phyloP scores from a whole-genome alignment of 2,113 vertebrate species.

The Sakesphorus luctuosus region DNA sequence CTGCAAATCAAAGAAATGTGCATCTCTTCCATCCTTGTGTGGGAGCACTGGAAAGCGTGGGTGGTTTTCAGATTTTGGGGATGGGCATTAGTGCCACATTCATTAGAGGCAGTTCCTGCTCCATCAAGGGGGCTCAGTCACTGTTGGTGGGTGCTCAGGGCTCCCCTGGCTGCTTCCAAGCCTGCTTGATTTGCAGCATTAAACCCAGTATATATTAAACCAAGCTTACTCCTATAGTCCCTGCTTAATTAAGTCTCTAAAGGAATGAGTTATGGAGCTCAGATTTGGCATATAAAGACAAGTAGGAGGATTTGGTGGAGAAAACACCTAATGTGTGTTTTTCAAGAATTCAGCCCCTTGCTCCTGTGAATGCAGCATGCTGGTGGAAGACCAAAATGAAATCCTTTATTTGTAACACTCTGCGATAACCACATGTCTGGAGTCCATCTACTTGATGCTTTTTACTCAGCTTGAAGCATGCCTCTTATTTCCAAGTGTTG shows the following conservation, averaged over 20 bases:
- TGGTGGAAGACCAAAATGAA: neutral
- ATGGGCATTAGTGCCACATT: neutral
- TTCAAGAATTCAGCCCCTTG: neutral
- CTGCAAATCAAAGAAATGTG: neutral
- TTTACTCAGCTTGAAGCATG: conserved; percentile 67
- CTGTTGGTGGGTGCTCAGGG: neutral
- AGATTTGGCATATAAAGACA: neutral
- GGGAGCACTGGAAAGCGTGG: neutral
- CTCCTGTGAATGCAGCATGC: neutral
- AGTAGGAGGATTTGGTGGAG: neutral
- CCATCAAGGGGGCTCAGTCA: accelerated
- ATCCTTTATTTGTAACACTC: neutral
- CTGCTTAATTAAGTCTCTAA: neutral
- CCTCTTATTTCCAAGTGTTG: conserved; percentile 72
- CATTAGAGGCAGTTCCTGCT: neutral
- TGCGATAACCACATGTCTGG: neutral
- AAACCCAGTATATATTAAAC: neutral
- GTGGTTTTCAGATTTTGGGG: neutral
- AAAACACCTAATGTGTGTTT: neutral
- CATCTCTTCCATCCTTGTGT: neutral
- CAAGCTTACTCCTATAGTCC: neutral
- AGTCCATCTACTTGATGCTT: conserved; percentile 22
- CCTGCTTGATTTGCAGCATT: neutral
- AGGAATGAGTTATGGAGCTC: neutral
- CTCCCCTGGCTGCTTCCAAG: neutral